phyloP scores from a whole-genome alignment of 2,113 vertebrate genomes.

The Rhadina sibilatrix region DNA sequence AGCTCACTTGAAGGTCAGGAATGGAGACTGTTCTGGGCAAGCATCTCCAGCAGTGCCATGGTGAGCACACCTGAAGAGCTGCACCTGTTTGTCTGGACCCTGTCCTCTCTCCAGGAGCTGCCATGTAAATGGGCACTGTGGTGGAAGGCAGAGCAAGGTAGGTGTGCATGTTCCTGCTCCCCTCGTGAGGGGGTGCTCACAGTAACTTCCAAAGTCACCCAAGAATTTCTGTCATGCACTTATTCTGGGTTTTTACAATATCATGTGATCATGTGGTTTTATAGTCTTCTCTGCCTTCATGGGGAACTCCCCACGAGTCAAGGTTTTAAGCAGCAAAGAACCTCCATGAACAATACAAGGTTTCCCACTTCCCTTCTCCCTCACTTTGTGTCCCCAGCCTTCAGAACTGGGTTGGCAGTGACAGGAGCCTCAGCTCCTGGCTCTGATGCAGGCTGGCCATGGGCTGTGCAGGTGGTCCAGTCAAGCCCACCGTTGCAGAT shows the following conservation, averaged over 20 bases:
- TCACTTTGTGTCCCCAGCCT: background rate
- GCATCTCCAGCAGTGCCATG: background rate
- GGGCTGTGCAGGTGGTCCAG: accelerated
- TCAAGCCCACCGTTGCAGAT: background rate
- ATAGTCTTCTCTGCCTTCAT: background rate
- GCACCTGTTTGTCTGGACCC: background rate
- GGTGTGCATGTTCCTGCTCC: background rate
- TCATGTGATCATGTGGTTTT: background rate
- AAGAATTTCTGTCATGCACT: background rate
- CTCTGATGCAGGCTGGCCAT: background rate
- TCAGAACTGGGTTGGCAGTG: background rate
- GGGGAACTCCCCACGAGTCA: background rate
- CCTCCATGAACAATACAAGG: background rate
- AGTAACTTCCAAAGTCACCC: background rate
- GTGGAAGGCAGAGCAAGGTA: background rate
- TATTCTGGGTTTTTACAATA: background rate
- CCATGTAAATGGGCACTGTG: background rate
- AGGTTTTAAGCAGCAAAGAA: background rate
- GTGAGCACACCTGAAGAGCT: background rate
- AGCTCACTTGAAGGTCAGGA: background rate
- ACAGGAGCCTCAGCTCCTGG: background rate
- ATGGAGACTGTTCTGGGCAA: background rate
- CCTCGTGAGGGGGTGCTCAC: background rate
- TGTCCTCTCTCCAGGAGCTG: background rate
- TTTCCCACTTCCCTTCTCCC: background rate